Percentiles rank a stretch among this genome's conserved stretches.
Conservation (phyloP, 23 tunicate species). For the Styela clava region DNA sequence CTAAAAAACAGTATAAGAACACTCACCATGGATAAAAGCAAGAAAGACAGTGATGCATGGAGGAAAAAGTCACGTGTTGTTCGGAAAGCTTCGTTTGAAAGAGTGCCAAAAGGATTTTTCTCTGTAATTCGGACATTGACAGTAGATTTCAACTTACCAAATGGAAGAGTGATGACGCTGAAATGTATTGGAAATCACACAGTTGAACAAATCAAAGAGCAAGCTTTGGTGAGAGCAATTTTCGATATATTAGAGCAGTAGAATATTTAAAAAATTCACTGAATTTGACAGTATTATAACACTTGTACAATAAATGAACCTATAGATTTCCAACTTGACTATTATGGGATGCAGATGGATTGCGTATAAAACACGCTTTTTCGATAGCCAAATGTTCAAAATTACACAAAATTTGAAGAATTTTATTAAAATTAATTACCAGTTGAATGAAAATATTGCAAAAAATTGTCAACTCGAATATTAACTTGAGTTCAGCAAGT, state of each 20-base stretch:
- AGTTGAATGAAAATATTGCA: too few relatives aligned
- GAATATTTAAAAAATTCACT: neutral
- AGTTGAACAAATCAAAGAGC: conserved; percentile 69
- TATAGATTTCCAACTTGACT: too few relatives aligned
- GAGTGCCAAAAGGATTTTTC: conserved; percentile 66
- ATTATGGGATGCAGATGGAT: too few relatives aligned
- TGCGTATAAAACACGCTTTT: too few relatives aligned
- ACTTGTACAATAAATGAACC: too few relatives aligned
- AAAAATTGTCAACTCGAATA: too few relatives aligned
- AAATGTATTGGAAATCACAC: conserved; percentile 87
- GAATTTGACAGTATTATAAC: neutral
- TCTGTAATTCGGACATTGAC: conserved; percentile 68
- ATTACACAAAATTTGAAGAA: too few relatives aligned
- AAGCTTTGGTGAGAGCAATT: conserved; percentile 54
- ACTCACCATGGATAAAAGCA: neutral
- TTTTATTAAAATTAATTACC: too few relatives aligned
- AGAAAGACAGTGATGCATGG: neutral
- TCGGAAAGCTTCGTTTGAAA: conserved; percentile 36
- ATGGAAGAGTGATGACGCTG: conserved; percentile 39
- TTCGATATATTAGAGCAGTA: neutral
- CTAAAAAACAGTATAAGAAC: neutral
- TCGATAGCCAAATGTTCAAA: too few relatives aligned
- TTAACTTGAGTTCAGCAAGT: too few relatives aligned
- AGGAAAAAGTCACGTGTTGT: conserved; percentile 45
- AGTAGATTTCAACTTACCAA: conserved; percentile 60